Evolutionary conservation across 2,888 invertebrate genomes (phyloP), one percentile per base, ranked within the genome.

Genomic region (Drosophila gaucha): DNA sequence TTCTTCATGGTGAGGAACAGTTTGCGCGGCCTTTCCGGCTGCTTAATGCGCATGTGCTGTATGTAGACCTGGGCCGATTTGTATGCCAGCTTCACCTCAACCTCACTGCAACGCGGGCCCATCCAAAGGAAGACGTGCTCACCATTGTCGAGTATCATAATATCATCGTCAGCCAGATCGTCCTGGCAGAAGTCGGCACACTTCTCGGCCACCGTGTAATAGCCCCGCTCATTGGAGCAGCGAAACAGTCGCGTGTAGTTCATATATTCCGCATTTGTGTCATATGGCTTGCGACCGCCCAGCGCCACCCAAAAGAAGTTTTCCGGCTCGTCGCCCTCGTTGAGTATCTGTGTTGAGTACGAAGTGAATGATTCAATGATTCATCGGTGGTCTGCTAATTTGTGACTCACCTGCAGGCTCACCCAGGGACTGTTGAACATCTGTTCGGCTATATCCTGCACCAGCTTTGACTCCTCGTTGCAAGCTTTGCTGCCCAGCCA

Each of bases 41-140:
- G 98, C 92, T 99, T 97, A 18, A 97, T 96, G 89, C 98, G 94
- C 94, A 99, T 94, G 92, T 99, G 98, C 92, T 99, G 99, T 78
- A 99, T 97, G 91, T 99, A 99, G 28, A 99, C 99, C 94, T 98
- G 98, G 67, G 98, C 99, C 68, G 99, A 99, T 93, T 99, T 99
- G 91, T 97, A 98, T 0, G 99, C 98, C 55, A 99, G 93, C 92
- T 99, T 99, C 64, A 99, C 98, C 93, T 99, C 99, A 4, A 99
- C 99, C 93, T 99, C 99, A 60, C 98, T 98, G 89, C 99, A 98
- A 82, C 96, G 96, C 57, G 98, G 95, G 9, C 99, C 99, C 56
- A 99, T 94, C 99, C 99, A 99, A 54, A 99, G 93, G 93, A 98
- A 99, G 57, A 99, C 97, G 92, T 98, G 97, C 86, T 97, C 97